Base-by-base conservation (phyloP, 2,888 invertebrate genomes). In the Plagodis dolabraria region DNA sequence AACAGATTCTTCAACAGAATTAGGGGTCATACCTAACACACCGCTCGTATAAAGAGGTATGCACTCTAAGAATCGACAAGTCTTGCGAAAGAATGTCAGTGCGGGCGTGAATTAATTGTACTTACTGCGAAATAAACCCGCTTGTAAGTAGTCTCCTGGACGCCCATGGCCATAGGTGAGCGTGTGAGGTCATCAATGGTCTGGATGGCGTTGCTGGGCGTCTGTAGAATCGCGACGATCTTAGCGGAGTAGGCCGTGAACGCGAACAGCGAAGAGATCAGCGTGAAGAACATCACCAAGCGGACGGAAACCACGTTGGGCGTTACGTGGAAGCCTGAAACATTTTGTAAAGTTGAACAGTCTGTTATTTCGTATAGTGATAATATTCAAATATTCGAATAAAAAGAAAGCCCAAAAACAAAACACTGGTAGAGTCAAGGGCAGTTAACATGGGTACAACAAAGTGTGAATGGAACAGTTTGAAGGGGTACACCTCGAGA, bases 231-330 rank as follows among this genome's bases (percentile, higher is more conserved):
- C 10, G 94, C 93, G 64, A 95, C 95, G 65, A 95, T 93, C 82
- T 94, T 95, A 33, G 95, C 95, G n/a, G 95, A 94, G 80, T 94
- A 95, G 0, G 95, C 94, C 5, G 95, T 95, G 76, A 94, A 95
- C 36, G 93, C 77, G 79, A 95, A 95, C 48, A 95, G 78, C 0
- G 94, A 88, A 0, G 93, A 83, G 50, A 94, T 79, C 68, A 94
- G 89, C 50, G 93, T 89, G 55, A 91, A 89, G 67, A 95, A 93
- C 69, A 95, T 90, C 49, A 93, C 90, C 62, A 94, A 79, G 7
- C 95, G 89, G 0, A 89, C 92, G 2, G 94, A 94, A 47, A 86
- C 70, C 71, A 93, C 85, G 10, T 76, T 71, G 5, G 94, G 91
- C 0, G 87, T 78, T 33, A 87, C 73, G 75, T 93, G 85, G 68